These are phyloP conservation scores for Catharus fuscescens DNA, from an alignment of 2,113 vertebrate genomes.

Conservation along the genomic window DNA sequence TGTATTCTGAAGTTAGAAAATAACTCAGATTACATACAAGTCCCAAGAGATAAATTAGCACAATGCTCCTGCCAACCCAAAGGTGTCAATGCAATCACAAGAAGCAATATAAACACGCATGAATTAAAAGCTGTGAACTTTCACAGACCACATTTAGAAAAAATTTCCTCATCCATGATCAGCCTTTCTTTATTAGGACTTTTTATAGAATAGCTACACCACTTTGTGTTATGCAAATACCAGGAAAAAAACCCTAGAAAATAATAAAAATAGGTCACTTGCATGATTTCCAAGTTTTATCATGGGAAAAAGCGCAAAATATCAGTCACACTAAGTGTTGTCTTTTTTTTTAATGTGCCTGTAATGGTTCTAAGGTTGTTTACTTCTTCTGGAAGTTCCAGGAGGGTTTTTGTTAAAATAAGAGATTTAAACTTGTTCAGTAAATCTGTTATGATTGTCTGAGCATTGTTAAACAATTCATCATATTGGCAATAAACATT, in stretches of 20 bases:
- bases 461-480: constrained; percentile 49
- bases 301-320: neutral
- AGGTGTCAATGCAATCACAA: neutral
- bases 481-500: constrained; percentile 55
- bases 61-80: neutral
- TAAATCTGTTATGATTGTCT: constrained; percentile 44
- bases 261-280: neutral
- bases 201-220: neutral
- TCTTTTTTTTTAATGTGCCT: neutral
- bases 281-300: neutral
- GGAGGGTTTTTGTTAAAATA: constrained; percentile 4
- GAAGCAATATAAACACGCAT: neutral
- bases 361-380: neutral
- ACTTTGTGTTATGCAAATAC: neutral
- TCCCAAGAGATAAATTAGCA: neutral
- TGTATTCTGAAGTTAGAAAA: neutral
- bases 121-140: neutral
- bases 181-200: neutral
- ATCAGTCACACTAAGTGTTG: neutral
- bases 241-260: neutral
- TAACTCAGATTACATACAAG: neutral
- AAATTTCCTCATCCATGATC: neutral
- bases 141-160: neutral
- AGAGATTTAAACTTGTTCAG: constrained; percentile 13
- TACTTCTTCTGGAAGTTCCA: neutral